These are phyloP conservation scores for Amiota mariae DNA, from an alignment of 2,888 invertebrate genomes.

Conservation along the genomic window DNA sequence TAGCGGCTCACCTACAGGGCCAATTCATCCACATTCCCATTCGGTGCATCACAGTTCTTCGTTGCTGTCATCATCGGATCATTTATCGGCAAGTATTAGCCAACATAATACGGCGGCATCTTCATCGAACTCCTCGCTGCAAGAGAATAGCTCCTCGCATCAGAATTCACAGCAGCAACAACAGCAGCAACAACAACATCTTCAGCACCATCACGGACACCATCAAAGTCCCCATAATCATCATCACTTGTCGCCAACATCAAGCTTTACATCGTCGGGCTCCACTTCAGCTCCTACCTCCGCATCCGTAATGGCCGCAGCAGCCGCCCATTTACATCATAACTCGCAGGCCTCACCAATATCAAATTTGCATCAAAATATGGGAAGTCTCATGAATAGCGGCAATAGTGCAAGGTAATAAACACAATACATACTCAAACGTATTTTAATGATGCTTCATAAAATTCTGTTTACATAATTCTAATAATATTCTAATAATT, in stretches of 20 bases:
- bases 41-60: constrained; percentile 51
- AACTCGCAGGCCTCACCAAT: constrained; percentile 72
- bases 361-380: constrained; percentile 73
- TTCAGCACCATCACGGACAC: constrained; percentile 46
- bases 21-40: constrained; percentile 52
- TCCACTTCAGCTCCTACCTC: constrained; percentile 57
- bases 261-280: constrained; percentile 35
- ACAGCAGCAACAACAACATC: constrained; percentile 36
- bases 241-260: constrained; percentile 36
- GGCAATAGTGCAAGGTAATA: constrained; percentile 73
- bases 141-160: constrained; percentile 32
- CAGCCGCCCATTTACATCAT: constrained; percentile 70
- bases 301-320: constrained; percentile 67
- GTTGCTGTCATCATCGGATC: constrained; percentile 48
- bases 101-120: constrained; percentile 51
- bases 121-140: constrained; percentile 13
- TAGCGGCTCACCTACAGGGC: constrained; percentile 56
- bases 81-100: constrained; percentile 37
- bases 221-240: constrained; percentile 49
- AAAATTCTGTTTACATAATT: not conserved
- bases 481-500: not conserved
- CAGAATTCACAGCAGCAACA: constrained; percentile 50
- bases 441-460: not conserved
- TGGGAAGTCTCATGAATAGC: constrained; percentile 73
- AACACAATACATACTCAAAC: not conserved